A percentile compares a stretch with the other conserved stretches of the same genome.
phyloP scores from a whole-genome alignment of 2,888 invertebrate genomes.

The Listrodromus nycthemerus region DNA sequence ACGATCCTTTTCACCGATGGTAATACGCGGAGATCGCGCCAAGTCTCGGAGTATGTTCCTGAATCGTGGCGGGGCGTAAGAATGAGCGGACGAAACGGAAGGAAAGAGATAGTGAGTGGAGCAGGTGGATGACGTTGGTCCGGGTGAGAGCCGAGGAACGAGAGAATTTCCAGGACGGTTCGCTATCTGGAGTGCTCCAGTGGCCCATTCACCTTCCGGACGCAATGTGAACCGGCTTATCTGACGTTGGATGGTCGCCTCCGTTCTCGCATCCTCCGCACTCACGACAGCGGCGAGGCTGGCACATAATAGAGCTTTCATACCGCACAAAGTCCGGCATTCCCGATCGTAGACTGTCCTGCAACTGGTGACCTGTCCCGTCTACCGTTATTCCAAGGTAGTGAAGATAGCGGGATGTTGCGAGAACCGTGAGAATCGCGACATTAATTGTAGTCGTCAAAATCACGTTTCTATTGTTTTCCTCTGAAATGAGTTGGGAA shows the following conservation, averaged over 20 bases:
- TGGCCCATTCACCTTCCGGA: conserved; percentile 24
- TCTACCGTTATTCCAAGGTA: conserved; percentile 10
- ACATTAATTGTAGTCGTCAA: conserved; percentile 22
- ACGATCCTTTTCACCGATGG: conserved; percentile 14
- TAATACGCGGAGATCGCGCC: neutral
- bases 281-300: conserved; percentile 1
- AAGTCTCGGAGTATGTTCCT: neutral
- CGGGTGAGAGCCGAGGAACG: neutral
- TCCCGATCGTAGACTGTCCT: neutral
- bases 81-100: neutral
- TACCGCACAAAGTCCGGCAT: conserved; percentile 1
- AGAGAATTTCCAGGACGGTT: conserved; percentile 10
- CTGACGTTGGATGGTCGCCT: conserved; percentile 10
- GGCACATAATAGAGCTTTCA: conserved; percentile 13
- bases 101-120: neutral
- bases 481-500: neutral
- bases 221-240: conserved; percentile 7
- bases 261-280: neutral
- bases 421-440: neutral
- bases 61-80: neutral
- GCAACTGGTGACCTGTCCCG: conserved; percentile 21
- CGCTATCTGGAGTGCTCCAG: conserved; percentile 8
- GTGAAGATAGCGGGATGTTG: conserved; percentile 18
- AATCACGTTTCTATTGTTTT: neutral
- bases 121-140: neutral